These are phyloP conservation scores for Homarus gammarus DNA, from an alignment of 2,888 invertebrate genomes.

Conservation along the genomic window DNA sequence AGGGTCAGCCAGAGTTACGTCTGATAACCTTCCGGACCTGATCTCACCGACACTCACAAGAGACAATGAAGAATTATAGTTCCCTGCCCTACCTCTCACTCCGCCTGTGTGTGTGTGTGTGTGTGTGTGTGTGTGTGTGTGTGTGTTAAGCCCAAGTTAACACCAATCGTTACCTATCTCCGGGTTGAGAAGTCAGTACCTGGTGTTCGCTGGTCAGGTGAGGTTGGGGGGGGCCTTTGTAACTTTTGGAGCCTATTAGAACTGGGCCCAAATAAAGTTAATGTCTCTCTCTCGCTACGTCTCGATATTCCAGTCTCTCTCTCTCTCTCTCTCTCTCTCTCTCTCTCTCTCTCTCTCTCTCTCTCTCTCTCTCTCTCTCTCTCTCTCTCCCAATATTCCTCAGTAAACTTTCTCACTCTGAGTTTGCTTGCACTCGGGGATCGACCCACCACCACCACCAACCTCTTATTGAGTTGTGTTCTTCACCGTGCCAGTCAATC, in stretches of 20 bases:
- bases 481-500: too few species aligned
- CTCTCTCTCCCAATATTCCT: too few species aligned
- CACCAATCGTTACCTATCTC: too few species aligned
- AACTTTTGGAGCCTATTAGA: too few species aligned
- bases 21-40: background rate
- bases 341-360: conserved; percentile 40
- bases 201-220: too few species aligned
- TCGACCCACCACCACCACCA: too few species aligned
- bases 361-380: conserved; percentile 2
- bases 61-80: background rate
- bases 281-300: conserved; percentile 46
- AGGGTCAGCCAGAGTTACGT: background rate
- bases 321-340: conserved; percentile 54
- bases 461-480: too few species aligned
- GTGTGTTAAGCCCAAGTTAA: too few species aligned
- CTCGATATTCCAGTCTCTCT: conserved; percentile 53
- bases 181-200: too few species aligned
- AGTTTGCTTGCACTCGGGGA: too few species aligned
- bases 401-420: too few species aligned
- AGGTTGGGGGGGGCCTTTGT: background rate
- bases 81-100: background rate
- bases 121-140: background rate
- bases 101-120: background rate
- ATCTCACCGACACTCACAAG: background rate
- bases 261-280: too few species aligned